Conservation (phyloP, 2,113 vertebrate species). For the Tauraco erythrolophus region DNA sequence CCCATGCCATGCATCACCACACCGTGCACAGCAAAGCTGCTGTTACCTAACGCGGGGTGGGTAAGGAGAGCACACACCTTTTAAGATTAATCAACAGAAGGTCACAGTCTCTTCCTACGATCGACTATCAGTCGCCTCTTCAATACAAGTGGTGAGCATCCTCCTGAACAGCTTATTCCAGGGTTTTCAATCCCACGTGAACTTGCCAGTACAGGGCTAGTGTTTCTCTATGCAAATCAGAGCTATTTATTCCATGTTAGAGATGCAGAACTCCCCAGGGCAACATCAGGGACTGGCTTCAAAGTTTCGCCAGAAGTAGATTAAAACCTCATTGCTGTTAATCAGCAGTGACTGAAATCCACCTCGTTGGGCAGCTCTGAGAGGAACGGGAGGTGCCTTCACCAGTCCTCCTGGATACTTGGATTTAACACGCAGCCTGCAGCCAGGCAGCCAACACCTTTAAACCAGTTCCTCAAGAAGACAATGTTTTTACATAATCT, state of each 20-base stretch:
- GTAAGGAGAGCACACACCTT: background rate
- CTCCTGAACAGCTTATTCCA: background rate
- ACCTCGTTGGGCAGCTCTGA: background rate
- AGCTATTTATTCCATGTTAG: background rate
- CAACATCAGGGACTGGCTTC: background rate
- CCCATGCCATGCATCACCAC: accelerated
- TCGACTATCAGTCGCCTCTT: background rate
- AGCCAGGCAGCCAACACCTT: background rate
- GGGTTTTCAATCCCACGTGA: background rate
- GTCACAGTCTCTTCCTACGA: background rate
- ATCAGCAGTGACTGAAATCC: background rate
- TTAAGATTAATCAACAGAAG: background rate
- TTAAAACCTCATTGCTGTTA: conserved; percentile 7
- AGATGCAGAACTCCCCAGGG: background rate
- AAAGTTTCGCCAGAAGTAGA: background rate
- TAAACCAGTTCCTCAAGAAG: background rate
- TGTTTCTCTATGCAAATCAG: background rate
- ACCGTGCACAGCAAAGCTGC: background rate
- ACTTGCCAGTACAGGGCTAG: background rate
- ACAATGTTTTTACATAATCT: background rate
- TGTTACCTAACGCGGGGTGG: accelerated
- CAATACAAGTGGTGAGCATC: background rate
- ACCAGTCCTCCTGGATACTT: background rate
- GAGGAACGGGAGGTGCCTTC: background rate
- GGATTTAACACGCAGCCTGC: background rate